A percentile compares a stretch with the other conserved stretches of the same genome.
These are phyloP conservation scores for Noctuana brunneofusca DNA, from an alignment of 2,888 invertebrate species.

Conservation along the genomic window DNA sequence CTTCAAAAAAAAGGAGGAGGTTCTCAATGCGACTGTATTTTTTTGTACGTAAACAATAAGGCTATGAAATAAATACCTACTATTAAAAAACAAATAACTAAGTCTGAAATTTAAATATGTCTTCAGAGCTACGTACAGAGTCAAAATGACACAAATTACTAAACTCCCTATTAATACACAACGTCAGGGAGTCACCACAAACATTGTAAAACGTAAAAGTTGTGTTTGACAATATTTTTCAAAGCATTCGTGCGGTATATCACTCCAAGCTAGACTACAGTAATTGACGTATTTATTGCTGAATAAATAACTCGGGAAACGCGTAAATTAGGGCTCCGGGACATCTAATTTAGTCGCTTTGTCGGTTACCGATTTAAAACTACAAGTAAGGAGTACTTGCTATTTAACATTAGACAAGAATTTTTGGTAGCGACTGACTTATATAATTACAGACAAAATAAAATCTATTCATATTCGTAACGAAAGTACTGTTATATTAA, in stretches of 20 bases:
- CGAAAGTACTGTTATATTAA: background rate
- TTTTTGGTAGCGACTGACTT: background rate
- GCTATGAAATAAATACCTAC: no score
- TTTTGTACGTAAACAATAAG: no score
- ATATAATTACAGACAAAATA: no score
- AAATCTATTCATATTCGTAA: no score
- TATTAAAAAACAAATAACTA: no score
- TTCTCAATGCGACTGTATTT: no score
- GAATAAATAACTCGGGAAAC: constrained; percentile 49
- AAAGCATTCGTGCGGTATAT: constrained; percentile 32
- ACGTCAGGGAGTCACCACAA: background rate
- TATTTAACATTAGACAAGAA: background rate
- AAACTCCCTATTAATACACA: constrained; percentile 2
- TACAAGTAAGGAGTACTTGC: background rate
- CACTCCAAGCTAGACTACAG: constrained; percentile 41
- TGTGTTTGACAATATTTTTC: constrained; percentile 40
- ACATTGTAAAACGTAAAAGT: constrained; percentile 19
- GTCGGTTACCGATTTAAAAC: constrained; percentile 8
- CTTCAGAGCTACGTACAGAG: background rate
- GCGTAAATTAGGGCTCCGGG: constrained; percentile 48
- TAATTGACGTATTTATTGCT: constrained; percentile 58
- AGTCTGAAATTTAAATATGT: background rate
- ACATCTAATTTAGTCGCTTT: constrained; percentile 43
- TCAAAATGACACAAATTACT: constrained; percentile 6
- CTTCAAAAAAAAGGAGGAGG: no score